Evolutionary conservation across 2,113 vertebrate genomes (phyloP).

Genomic region (Cryptomyrus ogoouensis): DNA sequence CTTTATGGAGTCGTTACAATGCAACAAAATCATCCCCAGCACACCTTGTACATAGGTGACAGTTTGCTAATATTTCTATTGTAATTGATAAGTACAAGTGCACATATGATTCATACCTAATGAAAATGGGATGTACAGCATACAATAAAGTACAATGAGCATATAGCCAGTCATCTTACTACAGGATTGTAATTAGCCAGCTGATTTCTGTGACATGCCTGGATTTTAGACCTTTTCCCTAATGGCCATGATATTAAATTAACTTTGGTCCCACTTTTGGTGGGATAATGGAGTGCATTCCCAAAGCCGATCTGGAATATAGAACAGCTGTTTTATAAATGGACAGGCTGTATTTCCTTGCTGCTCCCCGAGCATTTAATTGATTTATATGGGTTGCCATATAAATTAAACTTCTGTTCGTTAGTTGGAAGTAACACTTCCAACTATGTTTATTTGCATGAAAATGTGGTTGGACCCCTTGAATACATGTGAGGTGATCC

Average conservation of each 20-base stretch:
- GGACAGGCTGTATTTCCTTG: background rate
- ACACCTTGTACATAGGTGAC: background rate
- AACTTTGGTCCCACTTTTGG: background rate
- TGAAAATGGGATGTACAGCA: conserved; percentile 17
- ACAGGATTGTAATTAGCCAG: conserved; percentile 1
- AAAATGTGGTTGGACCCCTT: background rate
- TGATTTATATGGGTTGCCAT: conserved; percentile 21
- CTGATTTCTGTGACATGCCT: background rate
- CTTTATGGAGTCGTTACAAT: background rate
- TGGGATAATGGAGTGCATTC: background rate
- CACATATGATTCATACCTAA: conserved; percentile 34
- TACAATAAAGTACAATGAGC: background rate
- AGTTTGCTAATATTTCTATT: background rate
- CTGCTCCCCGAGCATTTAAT: conserved; percentile 24
- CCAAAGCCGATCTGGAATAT: too few relatives aligned
- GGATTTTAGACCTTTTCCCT: background rate
- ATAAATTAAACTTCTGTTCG: conserved; percentile 5
- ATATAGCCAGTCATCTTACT: background rate
- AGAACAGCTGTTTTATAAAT: background rate
- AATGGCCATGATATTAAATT: background rate
- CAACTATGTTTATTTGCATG: background rate
- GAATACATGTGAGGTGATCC: background rate
- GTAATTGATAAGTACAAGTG: background rate
- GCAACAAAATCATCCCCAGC: background rate
- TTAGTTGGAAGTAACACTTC: background rate